Evolutionary conservation across 1,140 invertebrate genomes (phyloP).

Genomic region (Aporrectodea caliginosa): DNA sequence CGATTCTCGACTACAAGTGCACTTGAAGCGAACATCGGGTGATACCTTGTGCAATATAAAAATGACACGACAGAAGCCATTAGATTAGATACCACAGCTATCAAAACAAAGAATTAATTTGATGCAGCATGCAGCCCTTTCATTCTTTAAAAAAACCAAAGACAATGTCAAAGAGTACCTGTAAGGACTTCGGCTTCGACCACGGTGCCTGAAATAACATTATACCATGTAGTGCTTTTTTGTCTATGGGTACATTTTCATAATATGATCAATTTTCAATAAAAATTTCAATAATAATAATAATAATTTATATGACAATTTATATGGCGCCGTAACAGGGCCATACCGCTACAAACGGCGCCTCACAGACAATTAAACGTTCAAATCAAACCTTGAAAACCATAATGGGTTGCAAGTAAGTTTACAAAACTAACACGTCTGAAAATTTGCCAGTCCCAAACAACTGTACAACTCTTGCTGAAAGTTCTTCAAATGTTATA

Average conservation of each 20-base stretch:
- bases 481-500: too few relatives aligned
- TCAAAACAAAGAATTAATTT: background rate
- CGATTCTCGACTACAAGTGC: background rate
- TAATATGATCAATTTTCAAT: background rate
- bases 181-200: background rate
- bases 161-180: background rate
- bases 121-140: background rate
- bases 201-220: background rate
- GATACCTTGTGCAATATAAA: background rate
- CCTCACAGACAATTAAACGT: too few relatives aligned
- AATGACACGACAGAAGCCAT: background rate
- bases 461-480: too few relatives aligned
- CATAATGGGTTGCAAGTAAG: too few relatives aligned
- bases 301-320: background rate
- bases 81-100: background rate
- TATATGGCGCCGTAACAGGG: too few relatives aligned
- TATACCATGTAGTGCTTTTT: background rate
- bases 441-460: too few relatives aligned
- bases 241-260: background rate
- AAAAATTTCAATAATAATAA: background rate
- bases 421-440: too few relatives aligned
- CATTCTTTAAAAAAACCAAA: background rate
- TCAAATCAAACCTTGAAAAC: too few relatives aligned
- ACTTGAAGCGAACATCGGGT: background rate
- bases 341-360: too few relatives aligned